phyloP scores from a whole-genome alignment of 2,797 vertebrate genomes.

The Sphenopsis melanotis region DNA sequence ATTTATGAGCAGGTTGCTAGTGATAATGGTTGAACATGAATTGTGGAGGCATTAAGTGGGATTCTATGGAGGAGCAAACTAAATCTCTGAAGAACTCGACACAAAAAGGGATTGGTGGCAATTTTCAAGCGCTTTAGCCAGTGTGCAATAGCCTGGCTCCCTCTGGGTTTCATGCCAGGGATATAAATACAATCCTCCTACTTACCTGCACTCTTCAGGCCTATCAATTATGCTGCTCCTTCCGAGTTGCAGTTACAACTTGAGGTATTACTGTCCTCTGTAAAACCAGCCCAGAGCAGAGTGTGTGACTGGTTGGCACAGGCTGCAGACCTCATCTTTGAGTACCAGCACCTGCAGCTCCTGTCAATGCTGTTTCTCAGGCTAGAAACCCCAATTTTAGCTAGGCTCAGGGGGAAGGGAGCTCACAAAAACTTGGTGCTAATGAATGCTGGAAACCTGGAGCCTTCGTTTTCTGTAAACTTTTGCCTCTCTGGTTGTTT shows the following conservation, averaged over 20 bases:
- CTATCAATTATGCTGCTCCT: slow-evolving; percentile 71
- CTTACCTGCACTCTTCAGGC: slow-evolving; percentile 55
- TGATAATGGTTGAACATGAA: slow-evolving; percentile 73
- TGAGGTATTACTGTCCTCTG: slow-evolving; percentile 32
- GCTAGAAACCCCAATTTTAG: not conserved
- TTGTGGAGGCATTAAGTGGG: slow-evolving; percentile 59
- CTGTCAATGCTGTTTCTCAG: not conserved
- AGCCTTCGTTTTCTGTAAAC: not conserved
- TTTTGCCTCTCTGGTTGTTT: not conserved
- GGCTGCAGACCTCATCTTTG: not conserved
- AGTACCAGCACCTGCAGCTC: not conserved
- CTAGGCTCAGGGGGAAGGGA: not conserved
- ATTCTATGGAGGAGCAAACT: slow-evolving; percentile 43
- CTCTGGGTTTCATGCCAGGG: slow-evolving; percentile 50
- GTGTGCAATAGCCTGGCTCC: slow-evolving; percentile 31
- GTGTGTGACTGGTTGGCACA: not conserved
- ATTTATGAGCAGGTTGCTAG: not conserved
- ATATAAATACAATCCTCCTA: slow-evolving; percentile 56
- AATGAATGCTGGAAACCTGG: not conserved
- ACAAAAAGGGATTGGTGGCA: slow-evolving; percentile 58
- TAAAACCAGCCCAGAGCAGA: not conserved
- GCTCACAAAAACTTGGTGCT: not conserved
- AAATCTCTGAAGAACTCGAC: slow-evolving; percentile 51
- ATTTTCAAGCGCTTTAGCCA: slow-evolving; percentile 63
- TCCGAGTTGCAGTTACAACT: not conserved